Percentiles rank a stretch among this genome's conserved stretches.
Conservation (phyloP, 1,140 invertebrate genomes). For the Hycleus cichorii region DNA sequence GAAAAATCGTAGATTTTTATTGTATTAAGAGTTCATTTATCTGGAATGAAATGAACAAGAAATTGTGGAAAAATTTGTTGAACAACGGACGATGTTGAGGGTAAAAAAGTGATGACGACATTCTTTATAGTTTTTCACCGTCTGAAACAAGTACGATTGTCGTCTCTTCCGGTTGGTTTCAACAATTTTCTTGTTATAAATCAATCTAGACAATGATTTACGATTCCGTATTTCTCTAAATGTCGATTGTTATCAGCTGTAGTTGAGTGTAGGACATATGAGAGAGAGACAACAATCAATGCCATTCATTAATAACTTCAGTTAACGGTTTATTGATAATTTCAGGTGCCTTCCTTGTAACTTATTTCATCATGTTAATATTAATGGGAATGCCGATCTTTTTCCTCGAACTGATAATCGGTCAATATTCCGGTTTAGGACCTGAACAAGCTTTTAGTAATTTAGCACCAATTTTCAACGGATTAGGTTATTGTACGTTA, state of each 20-base stretch:
- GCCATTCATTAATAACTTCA: background rate
- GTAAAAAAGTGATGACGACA: no score
- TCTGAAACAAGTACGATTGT: background rate
- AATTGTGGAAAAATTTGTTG: no score
- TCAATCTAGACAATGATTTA: slow-evolving; percentile 9
- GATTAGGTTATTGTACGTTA: slow-evolving; percentile 59
- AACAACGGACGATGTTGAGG: no score
- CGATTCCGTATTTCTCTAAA: slow-evolving; percentile 1
- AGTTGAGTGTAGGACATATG: no score
- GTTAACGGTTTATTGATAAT: slow-evolving; percentile 17
- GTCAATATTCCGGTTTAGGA: slow-evolving; percentile 56
- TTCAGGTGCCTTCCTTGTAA: slow-evolving; percentile 71
- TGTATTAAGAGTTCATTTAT: background rate
- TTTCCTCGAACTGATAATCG: slow-evolving; percentile 56
- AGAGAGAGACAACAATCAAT: background rate
- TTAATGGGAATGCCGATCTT: slow-evolving; percentile 76
- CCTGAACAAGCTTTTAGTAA: slow-evolving; percentile 51
- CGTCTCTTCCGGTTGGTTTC: background rate
- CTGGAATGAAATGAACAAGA: background rate
- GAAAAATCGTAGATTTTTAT: no score
- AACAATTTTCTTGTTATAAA: slow-evolving; percentile 1
- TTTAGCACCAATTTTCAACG: slow-evolving; percentile 55
- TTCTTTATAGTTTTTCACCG: no score
- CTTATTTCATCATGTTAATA: slow-evolving; percentile 69
- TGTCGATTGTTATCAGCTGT: background rate